Evolutionary conservation across 2,888 invertebrate species (phyloP), one percentile per base, ranked within the genome.

Genomic region (Scaptodrosophila latifasciaeformis): DNA sequence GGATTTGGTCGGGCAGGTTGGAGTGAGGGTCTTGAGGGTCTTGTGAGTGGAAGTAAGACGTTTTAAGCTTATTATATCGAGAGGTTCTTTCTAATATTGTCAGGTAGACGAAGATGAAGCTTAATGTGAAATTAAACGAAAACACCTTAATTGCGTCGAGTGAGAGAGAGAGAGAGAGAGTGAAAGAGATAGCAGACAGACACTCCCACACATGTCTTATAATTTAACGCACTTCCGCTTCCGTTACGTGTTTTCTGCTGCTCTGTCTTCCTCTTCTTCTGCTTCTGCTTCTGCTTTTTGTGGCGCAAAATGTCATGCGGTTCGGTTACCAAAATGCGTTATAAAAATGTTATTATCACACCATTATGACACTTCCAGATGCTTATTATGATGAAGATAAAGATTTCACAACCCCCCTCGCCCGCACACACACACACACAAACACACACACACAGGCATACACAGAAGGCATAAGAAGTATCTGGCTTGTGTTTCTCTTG

Each of bases 271-370:
- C n/a, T n/a, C n/a, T n/a, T n/a, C n/a, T n/a, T n/a, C n/a, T n/a
- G n/a, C n/a, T n/a, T n/a, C n/a, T n/a, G n/a, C n/a, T n/a, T n/a
- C n/a, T 31, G 42, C 31, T 44, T 42, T 49, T 39, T 48, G 50
- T 47, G 42, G 50, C 49, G 47, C 44, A 55, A 52, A 54, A 49
- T 55, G 54, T 62, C 49, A 52, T 55, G 56, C 49, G 59, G 55
- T 64, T 69, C 61, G 67, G 71, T 69, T 71, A 65, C 62, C 65
- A 65, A 69, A 74, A 65, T 67, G 72, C 59, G 69, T 69, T 76
- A 67, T 76, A 70, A 76, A 76, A 78, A 70, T 67, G 62, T 70
- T 69, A 75, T 78, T 72, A 63, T 63, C 70, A 67, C 74, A 65
- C 66, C 67, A 68, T 76, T 68, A 70, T 69, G 76, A 65, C 72